A percentile compares a stretch with the other conserved stretches of the same genome.
Evolutionary conservation across 2,113 vertebrate species (phyloP).

Genomic region (Columba janthina): DNA sequence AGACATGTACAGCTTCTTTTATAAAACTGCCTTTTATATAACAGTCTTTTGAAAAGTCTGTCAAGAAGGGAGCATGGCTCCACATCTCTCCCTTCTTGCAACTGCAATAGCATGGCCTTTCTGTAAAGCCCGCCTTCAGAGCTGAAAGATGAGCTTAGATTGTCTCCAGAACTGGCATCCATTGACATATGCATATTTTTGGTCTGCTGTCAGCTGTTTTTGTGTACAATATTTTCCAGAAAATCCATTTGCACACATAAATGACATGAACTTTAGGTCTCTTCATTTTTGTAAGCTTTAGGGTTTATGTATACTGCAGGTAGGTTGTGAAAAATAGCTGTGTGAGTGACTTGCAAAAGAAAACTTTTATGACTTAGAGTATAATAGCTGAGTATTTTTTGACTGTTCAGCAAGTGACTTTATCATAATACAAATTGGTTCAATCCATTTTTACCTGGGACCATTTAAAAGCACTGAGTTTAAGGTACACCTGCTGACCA

Average conservation of each 20-base stretch:
- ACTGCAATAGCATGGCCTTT: neutral
- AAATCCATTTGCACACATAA: neutral
- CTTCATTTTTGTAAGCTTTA: neutral
- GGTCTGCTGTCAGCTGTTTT: neutral
- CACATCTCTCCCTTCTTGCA: neutral
- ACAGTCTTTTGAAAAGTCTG: neutral
- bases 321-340: neutral
- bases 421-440: neutral
- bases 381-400: neutral
- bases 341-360: neutral
- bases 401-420: neutral
- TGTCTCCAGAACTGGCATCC: neutral
- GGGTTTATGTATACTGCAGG: neutral
- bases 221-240: neutral
- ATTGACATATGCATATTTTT: accelerated
- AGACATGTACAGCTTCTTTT: neutral
- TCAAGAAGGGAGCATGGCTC: neutral
- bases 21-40: neutral
- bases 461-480: neutral
- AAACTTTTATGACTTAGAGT: neutral
- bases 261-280: neutral
- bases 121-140: neutral
- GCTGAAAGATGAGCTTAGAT: neutral
- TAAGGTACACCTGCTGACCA: neutral
- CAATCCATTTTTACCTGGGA: neutral